phyloP scores from a whole-genome alignment of 2,113 vertebrate species.

The Clarias gariepinus region DNA sequence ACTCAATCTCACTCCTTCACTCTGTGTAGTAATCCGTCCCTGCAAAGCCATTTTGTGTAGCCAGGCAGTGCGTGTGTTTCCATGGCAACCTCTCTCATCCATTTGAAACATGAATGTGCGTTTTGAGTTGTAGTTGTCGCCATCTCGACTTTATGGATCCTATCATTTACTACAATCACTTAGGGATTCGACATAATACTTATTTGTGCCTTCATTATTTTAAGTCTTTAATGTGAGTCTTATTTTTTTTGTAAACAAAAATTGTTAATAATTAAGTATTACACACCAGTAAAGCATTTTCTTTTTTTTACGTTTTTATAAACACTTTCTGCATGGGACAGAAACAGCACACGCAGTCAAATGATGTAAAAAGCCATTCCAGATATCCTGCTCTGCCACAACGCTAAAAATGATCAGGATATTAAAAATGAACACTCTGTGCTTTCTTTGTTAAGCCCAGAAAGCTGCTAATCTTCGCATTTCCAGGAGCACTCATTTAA shows the following conservation, averaged over 20 bases:
- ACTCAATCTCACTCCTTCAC: slow-evolving; percentile 14
- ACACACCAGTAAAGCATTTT: not conserved
- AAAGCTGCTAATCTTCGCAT: slow-evolving; percentile 24
- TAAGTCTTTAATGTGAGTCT: not conserved
- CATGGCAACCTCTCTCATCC: slow-evolving; percentile 57
- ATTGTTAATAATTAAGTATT: not conserved
- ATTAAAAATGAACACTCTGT: slow-evolving; percentile 19
- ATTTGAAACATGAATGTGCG: slow-evolving; percentile 51
- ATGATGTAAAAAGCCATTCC: not conserved
- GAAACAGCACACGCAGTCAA: not conserved
- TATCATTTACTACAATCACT: slow-evolving; percentile 19
- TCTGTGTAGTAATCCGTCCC: slow-evolving; percentile 38
- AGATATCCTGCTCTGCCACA: slow-evolving; percentile 7
- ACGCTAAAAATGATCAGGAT: slow-evolving; percentile 26
- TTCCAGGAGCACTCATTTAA: slow-evolving; percentile 24
- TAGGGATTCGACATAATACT: slow-evolving; percentile 11
- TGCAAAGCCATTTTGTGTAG: slow-evolving; percentile 51
- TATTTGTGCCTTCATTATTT: slow-evolving; percentile 10
- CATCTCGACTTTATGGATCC: slow-evolving; percentile 9
- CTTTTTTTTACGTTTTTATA: not conserved
- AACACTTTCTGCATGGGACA: not conserved
- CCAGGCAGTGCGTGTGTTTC: slow-evolving; percentile 50
- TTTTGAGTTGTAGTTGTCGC: slow-evolving; percentile 16
- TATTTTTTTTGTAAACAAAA: not conserved
- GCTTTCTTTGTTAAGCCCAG: slow-evolving; percentile 1